Conservation (phyloP, 2,797 vertebrate species). For the Channa striata region DNA sequence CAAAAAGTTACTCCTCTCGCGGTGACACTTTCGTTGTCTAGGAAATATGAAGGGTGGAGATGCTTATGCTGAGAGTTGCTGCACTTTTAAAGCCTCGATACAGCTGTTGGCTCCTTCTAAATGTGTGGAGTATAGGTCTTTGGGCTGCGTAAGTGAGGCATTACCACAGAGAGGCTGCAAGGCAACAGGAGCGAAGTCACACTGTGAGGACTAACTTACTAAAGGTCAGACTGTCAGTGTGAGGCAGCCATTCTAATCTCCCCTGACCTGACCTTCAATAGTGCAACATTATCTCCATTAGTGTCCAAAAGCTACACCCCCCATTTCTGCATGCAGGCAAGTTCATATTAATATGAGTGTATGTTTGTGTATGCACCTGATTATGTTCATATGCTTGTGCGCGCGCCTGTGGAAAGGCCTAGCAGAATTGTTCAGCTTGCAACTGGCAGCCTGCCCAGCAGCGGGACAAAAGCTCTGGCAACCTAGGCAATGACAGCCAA, state of each 20-base stretch:
- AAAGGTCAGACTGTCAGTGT: slow-evolving; percentile 82
- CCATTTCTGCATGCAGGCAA: slow-evolving; percentile 36
- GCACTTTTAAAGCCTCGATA: slow-evolving; percentile 1
- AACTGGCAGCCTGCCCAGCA: slow-evolving; percentile 59
- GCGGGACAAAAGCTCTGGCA: slow-evolving; percentile 61
- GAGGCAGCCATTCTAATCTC: slow-evolving; percentile 70
- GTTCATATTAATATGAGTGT: slow-evolving; percentile 37
- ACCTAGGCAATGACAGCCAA: slow-evolving; percentile 55
- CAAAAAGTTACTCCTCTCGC: background rate
- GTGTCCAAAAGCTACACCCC: slow-evolving; percentile 52
- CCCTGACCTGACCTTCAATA: slow-evolving; percentile 74
- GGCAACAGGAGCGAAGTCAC: slow-evolving; percentile 52
- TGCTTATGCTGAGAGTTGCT: background rate
- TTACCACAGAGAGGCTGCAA: slow-evolving; percentile 37
- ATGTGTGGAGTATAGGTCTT: slow-evolving; percentile 6
- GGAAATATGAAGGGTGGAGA: slow-evolving; percentile 5
- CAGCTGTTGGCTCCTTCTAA: slow-evolving; percentile 19
- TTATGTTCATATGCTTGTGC: slow-evolving; percentile 12
- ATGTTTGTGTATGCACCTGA: slow-evolving; percentile 30
- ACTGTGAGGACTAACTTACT: slow-evolving; percentile 63
- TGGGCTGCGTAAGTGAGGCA: slow-evolving; percentile 26
- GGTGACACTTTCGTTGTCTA: background rate
- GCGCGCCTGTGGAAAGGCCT: slow-evolving; percentile 19
- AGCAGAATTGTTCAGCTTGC: slow-evolving; percentile 40
- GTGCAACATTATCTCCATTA: slow-evolving; percentile 74